These are phyloP conservation scores for Poecilia latipinna DNA, from an alignment of 2,113 vertebrate species.

Conservation along the genomic window DNA sequence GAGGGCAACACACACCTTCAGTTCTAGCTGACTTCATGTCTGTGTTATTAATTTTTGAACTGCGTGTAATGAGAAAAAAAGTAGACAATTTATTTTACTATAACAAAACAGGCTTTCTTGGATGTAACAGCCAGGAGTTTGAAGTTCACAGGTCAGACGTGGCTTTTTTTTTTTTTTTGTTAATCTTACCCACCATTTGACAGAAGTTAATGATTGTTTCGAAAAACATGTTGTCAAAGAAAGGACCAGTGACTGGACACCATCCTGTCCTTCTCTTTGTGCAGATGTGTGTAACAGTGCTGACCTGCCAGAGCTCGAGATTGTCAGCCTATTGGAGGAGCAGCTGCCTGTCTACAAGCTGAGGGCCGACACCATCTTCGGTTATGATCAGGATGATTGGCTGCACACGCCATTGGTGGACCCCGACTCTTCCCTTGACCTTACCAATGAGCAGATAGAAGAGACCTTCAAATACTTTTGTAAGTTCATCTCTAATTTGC, in stretches of 20 bases:
- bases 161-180: not conserved
- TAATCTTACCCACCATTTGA: not conserved
- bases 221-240: not conserved
- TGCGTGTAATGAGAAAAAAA: too few species aligned
- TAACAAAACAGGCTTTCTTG: not conserved
- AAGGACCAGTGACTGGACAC: not conserved
- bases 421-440: conserved; percentile 86
- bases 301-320: conserved; percentile 98
- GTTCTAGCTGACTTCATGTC: not conserved
- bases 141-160: not conserved
- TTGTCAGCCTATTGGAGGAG: conserved; percentile 97
- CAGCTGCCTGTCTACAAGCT: conserved; percentile 96
- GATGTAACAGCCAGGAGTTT: not conserved
- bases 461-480: conserved; percentile 98
- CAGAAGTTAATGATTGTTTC: not conserved
- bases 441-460: conserved; percentile 96
- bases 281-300: conserved; percentile 98
- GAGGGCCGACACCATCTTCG: conserved; percentile 96
- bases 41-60: not conserved
- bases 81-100: not conserved
- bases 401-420: conserved; percentile 94
- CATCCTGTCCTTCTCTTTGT: conserved; percentile 28
- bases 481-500: conserved; percentile 77
- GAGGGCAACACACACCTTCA: conserved; percentile 50
- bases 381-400: conserved; percentile 99